Evolutionary conservation across 2,888 invertebrate species (phyloP).

Genomic region (Chrysolina americana): DNA sequence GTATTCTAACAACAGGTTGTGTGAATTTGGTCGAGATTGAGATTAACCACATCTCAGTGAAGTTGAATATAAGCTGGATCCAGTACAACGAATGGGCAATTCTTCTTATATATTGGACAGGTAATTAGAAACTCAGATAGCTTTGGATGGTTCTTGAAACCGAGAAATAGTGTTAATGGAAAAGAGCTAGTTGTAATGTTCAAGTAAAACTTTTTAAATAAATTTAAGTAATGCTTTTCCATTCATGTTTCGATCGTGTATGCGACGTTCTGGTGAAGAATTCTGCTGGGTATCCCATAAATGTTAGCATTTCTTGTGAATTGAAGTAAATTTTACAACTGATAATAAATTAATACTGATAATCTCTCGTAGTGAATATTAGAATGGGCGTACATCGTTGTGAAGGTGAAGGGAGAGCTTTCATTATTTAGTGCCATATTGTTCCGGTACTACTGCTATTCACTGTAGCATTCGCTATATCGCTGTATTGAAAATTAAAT

Average conservation of each 20-base stretch:
- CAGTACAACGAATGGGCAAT: not conserved
- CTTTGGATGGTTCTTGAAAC: not conserved
- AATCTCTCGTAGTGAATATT: too few species aligned
- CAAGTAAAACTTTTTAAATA: not conserved
- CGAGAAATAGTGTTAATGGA: not conserved
- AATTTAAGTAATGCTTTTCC: not conserved
- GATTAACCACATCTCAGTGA: not conserved
- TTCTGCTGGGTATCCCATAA: too few species aligned
- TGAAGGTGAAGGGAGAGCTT: too few species aligned
- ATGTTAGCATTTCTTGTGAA: too few species aligned
- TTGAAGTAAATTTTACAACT: too few species aligned
- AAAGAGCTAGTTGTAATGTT: not conserved
- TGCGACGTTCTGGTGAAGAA: too few species aligned
- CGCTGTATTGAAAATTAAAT: too few species aligned
- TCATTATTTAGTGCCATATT: too few species aligned
- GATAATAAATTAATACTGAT: too few species aligned
- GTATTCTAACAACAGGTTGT: not conserved
- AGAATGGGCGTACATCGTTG: too few species aligned
- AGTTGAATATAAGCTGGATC: not conserved
- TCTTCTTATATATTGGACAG: not conserved
- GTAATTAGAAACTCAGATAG: not conserved
- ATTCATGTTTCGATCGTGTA: not conserved
- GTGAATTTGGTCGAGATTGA: slow-evolving; percentile 3
- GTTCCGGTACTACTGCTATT: too few species aligned
- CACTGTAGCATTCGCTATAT: too few species aligned